phyloP scores from a whole-genome alignment of 2,113 vertebrate genomes.

The Clarias macrocephalus region DNA sequence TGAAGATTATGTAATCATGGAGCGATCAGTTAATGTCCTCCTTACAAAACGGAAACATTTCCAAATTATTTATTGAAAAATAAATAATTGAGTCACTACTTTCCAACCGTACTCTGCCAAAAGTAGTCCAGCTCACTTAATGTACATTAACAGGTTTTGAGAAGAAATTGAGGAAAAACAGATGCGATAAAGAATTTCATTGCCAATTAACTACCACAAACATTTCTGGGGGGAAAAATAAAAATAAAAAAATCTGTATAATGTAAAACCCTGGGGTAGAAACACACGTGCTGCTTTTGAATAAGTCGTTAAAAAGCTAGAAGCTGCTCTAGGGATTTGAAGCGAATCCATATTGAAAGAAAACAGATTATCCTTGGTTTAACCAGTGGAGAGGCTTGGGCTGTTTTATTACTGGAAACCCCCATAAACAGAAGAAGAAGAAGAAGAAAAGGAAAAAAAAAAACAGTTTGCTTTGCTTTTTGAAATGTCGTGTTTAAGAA shows the following conservation, averaged over 20 bases:
- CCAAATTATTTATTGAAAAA: not conserved
- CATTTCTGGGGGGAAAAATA: not conserved
- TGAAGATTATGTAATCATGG: not conserved
- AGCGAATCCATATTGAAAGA: not conserved
- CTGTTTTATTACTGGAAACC: slow-evolving; percentile 15
- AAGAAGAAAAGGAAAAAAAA: too few species aligned
- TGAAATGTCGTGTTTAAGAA: not conserved
- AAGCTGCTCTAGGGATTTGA: slow-evolving; percentile 8
- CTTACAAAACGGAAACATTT: not conserved
- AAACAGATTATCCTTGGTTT: slow-evolving; percentile 6
- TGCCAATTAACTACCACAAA: slow-evolving; percentile 23
- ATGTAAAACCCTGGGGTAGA: not conserved
- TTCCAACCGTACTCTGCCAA: slow-evolving; percentile 9
- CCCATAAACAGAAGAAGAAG: not conserved
- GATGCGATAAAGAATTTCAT: slow-evolving; percentile 31
- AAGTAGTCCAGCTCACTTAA: slow-evolving; percentile 33
- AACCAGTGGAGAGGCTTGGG: not conserved
- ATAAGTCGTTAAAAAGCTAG: slow-evolving; percentile 25
- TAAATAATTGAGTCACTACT: not conserved
- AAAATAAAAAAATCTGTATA: not conserved
- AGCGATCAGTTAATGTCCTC: not conserved
- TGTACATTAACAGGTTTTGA: slow-evolving; percentile 39
- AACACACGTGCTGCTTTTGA: slow-evolving; percentile 38
- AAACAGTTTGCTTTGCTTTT: not conserved
- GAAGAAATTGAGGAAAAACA: slow-evolving; percentile 32